Percentiles rank a stretch among this genome's conserved stretches.
Evolutionary conservation across 2,888 invertebrate genomes (phyloP).

Genomic region (Lobophora halterata): DNA sequence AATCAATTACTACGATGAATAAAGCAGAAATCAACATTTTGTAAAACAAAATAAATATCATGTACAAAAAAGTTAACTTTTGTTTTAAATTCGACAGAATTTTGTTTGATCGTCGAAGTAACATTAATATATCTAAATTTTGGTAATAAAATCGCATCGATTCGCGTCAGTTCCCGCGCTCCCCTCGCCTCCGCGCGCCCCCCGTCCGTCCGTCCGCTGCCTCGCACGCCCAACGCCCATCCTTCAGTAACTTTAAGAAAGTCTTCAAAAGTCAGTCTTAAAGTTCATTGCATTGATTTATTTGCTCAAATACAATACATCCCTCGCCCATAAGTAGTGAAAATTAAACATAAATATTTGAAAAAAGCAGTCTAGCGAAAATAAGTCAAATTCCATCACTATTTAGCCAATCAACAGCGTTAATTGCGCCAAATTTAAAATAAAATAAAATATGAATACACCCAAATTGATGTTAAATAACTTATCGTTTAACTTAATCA

Average conservation of each 20-base stretch:
- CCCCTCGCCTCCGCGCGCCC: constrained; percentile 25
- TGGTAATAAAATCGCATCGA: constrained; percentile 48
- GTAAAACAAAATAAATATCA: constrained; percentile 30
- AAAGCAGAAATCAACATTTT: constrained; percentile 11
- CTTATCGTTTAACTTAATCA: constrained; percentile 60
- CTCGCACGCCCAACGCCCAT: constrained; percentile 33
- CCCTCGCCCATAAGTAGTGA: constrained; percentile 46
- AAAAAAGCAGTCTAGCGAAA: constrained; percentile 49
- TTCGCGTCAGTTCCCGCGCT: constrained; percentile 33
- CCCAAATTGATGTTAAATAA: constrained; percentile 65
- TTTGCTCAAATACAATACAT: constrained; percentile 58
- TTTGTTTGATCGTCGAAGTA: constrained; percentile 30
- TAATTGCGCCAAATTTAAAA: constrained; percentile 40
- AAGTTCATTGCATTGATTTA: constrained; percentile 77
- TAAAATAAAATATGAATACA: constrained; percentile 51
- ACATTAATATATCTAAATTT: constrained; percentile 41
- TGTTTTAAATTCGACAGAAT: constrained; percentile 26
- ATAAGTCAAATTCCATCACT: constrained; percentile 37
- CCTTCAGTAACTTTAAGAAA: constrained; percentile 69
- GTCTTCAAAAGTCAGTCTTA: constrained; percentile 80
- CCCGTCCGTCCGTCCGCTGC: constrained; percentile 26
- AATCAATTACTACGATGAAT: constrained; percentile 4
- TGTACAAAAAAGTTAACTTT: constrained; percentile 23
- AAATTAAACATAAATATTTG: constrained; percentile 39
- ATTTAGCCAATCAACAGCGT: constrained; percentile 42